Conservation (phyloP, 2,888 invertebrate species). For the Drosophila histrio region DNA sequence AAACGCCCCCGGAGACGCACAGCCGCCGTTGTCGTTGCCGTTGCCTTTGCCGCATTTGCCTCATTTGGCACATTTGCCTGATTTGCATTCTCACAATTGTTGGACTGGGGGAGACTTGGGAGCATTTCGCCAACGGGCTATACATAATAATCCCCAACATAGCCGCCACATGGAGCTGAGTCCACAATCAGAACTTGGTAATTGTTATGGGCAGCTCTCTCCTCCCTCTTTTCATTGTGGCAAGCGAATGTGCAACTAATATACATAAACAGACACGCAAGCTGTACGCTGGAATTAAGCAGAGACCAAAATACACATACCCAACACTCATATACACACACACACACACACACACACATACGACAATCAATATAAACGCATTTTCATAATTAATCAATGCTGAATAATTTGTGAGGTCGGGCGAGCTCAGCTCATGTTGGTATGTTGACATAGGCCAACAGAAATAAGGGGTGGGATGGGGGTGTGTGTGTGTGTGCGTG, state of each 20-base stretch:
- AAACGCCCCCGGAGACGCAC: slow-evolving; percentile 26
- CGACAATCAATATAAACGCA: slow-evolving; percentile 78
- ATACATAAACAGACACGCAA: slow-evolving; percentile 72
- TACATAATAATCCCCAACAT: slow-evolving; percentile 69
- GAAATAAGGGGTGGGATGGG: neutral
- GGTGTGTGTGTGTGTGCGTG: neutral
- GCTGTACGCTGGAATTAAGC: slow-evolving; percentile 40
- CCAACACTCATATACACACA: slow-evolving; percentile 4
- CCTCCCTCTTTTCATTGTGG: slow-evolving; percentile 8
- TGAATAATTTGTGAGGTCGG: slow-evolving; percentile 72
- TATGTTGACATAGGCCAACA: slow-evolving; percentile 31
- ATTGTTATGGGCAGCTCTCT: slow-evolving; percentile 56
- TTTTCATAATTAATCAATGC: slow-evolving; percentile 80
- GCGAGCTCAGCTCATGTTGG: slow-evolving; percentile 36
- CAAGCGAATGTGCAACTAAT: slow-evolving; percentile 48
- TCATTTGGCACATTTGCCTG: slow-evolving; percentile 46
- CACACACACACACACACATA: slow-evolving; percentile 12
- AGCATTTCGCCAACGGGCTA: slow-evolving; percentile 60
- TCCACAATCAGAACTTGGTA: slow-evolving; percentile 51
- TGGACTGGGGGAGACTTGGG: neutral
- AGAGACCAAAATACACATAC: slow-evolving; percentile 32
- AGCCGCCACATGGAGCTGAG: slow-evolving; percentile 8
- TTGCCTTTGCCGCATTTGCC: slow-evolving; percentile 22
- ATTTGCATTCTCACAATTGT: slow-evolving; percentile 58
- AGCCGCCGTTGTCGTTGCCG: neutral